phyloP scores from a whole-genome alignment of 2,797 vertebrate species.

The Molossus alvarezi region DNA sequence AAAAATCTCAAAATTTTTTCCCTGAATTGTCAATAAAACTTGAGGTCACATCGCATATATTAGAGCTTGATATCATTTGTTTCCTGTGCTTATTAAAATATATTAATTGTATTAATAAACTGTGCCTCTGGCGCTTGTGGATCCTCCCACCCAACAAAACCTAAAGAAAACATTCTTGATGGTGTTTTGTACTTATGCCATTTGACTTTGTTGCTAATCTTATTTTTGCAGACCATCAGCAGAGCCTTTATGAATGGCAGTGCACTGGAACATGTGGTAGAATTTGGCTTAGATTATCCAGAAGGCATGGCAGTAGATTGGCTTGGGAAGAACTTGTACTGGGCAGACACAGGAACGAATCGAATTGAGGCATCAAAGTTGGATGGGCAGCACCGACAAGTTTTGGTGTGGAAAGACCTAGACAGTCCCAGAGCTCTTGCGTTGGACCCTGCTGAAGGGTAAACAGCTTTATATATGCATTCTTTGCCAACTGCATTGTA shows the following conservation, averaged over 20 bases:
- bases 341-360: conserved; percentile 99
- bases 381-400: conserved; percentile 97
- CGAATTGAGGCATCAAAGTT: conserved; percentile 98
- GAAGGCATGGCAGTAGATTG: conserved; percentile 99
- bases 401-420: conserved; percentile 98
- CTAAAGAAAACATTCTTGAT: conserved; percentile 58
- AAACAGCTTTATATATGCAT: conserved; percentile 81
- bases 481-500: conserved; percentile 58
- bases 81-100: conserved; percentile 17
- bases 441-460: conserved; percentile 97
- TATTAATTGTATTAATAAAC: conserved; percentile 57
- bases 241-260: conserved; percentile 99
- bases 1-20: conserved; percentile 73
- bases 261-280: conserved; percentile 96
- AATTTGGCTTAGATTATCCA: conserved; percentile 98
- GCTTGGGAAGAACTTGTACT: conserved; percentile 99
- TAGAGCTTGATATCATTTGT: conserved; percentile 80
- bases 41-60: conserved; percentile 82
- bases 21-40: conserved; percentile 75
- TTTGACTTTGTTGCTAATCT: conserved; percentile 76
- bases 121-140: background rate
- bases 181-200: conserved; percentile 64
- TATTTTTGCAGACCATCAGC: conserved; percentile 95
- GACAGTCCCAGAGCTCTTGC: conserved; percentile 98
- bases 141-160: conserved; percentile 10